These are phyloP conservation scores for Valencia hispanica DNA, from an alignment of 2,797 vertebrate genomes.

Conservation along the genomic window DNA sequence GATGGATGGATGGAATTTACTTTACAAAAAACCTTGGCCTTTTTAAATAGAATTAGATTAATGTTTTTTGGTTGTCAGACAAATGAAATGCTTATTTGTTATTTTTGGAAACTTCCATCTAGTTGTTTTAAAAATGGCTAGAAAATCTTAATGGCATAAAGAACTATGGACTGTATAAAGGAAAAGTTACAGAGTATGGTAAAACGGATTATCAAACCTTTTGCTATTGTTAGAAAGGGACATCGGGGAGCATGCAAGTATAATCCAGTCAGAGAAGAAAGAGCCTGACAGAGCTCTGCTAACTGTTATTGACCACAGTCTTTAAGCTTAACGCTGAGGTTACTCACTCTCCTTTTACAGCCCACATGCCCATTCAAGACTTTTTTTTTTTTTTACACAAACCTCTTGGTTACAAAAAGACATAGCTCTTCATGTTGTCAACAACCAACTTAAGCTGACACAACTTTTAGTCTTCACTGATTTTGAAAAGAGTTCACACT, in stretches of 20 bases:
- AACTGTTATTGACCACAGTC: constrained; percentile 53
- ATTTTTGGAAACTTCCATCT: constrained; percentile 39
- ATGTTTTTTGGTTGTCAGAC: background rate
- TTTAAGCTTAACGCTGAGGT: constrained; percentile 46
- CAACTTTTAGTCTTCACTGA: background rate
- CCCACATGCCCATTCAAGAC: constrained; percentile 13
- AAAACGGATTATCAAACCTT: constrained; percentile 56
- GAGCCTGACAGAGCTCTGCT: constrained; percentile 41
- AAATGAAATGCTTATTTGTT: background rate
- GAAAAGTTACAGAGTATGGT: constrained; percentile 20
- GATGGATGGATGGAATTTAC: background rate
- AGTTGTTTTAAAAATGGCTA: constrained; percentile 28
- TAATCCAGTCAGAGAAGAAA: constrained; percentile 52
- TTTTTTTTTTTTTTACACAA: constrained; percentile 3
- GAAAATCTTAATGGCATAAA: constrained; percentile 42
- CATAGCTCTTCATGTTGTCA: background rate
- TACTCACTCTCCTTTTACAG: constrained; percentile 40
- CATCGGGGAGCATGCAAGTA: constrained; percentile 40
- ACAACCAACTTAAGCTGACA: background rate
- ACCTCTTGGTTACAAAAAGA: background rate
- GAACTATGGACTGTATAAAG: constrained; percentile 27
- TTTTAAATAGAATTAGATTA: too few relatives aligned
- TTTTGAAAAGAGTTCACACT: background rate
- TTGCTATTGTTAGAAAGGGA: constrained; percentile 52
- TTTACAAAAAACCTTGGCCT: background rate